Evolutionary conservation across 2,888 invertebrate genomes (phyloP).

Genomic region (Brenthis daphne): DNA sequence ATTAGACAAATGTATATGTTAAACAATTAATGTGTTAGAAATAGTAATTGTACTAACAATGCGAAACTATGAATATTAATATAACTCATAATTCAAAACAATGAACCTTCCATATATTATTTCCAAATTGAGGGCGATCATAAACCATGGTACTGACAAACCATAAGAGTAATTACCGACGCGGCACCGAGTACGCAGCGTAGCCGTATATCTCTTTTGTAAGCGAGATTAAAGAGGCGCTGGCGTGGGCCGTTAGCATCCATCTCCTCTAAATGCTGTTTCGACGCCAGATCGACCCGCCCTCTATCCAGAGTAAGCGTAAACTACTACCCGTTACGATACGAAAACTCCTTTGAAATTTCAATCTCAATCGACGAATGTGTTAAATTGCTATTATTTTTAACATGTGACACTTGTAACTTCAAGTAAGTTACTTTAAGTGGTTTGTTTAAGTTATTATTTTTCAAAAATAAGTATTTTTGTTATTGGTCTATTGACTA

Average conservation of each 20-base stretch:
- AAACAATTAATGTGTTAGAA: too few species aligned
- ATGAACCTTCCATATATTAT: background rate
- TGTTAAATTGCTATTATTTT: slow-evolving; percentile 4
- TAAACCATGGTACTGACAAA: slow-evolving; percentile 22
- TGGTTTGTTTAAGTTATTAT: too few species aligned
- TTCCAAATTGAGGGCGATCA: slow-evolving; percentile 16
- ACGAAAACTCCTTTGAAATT: background rate
- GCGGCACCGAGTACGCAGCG: slow-evolving; percentile 46
- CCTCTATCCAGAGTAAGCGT: slow-evolving; percentile 37
- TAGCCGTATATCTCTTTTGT: slow-evolving; percentile 66
- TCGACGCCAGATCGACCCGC: slow-evolving; percentile 54
- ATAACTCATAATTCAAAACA: background rate
- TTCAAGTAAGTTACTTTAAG: too few species aligned
- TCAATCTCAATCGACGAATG: background rate
- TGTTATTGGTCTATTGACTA: too few species aligned
- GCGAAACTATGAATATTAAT: too few species aligned
- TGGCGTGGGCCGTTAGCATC: slow-evolving; percentile 64
- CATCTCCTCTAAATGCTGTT: slow-evolving; percentile 71
- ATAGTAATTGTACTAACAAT: too few species aligned
- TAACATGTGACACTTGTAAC: background rate
- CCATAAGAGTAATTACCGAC: slow-evolving; percentile 42
- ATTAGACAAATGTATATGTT: too few species aligned
- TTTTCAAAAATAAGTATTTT: too few species aligned
- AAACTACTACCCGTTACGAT: slow-evolving; percentile 8
- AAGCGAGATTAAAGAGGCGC: slow-evolving; percentile 72